Evolutionary conservation across 2,113 vertebrate genomes (phyloP).

Genomic region (Eurypyga helias): DNA sequence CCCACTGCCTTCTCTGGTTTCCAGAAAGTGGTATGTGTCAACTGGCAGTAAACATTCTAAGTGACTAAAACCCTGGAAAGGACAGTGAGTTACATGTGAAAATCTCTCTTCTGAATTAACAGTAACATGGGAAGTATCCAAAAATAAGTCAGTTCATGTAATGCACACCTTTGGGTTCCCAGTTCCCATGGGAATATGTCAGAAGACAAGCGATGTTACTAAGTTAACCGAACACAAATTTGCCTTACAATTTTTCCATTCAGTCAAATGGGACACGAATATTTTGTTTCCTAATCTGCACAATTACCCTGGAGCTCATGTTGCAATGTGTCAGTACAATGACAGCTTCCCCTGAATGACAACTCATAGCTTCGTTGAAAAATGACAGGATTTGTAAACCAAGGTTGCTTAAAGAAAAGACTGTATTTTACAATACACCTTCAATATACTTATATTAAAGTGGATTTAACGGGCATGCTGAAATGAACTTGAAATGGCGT

Average conservation of each 20-base stretch:
- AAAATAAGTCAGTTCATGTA: neutral
- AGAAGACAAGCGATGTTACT: neutral
- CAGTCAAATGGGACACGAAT: neutral
- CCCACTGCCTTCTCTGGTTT: neutral
- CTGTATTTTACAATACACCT: neutral
- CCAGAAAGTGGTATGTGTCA: neutral
- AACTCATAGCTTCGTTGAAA: neutral
- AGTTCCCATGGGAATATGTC: neutral
- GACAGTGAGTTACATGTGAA: neutral
- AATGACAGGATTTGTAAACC: conserved; percentile 8
- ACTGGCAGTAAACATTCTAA: neutral
- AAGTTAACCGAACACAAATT: neutral
- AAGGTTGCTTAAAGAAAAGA: neutral
- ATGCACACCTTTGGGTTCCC: neutral
- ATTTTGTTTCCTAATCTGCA: conserved; percentile 21
- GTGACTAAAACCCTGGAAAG: neutral
- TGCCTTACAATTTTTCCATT: neutral
- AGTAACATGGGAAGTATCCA: neutral
- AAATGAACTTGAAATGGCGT: neutral
- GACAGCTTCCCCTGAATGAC: conserved; percentile 15
- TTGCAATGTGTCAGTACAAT: neutral
- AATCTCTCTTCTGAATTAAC: neutral
- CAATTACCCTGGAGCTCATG: neutral
- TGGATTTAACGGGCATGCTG: neutral
- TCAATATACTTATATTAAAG: neutral